A percentile compares a stretch with the other conserved stretches of the same genome.
Evolutionary conservation across 2,113 vertebrate genomes (phyloP).

Genomic region (Agapornis roseicollis): DNA sequence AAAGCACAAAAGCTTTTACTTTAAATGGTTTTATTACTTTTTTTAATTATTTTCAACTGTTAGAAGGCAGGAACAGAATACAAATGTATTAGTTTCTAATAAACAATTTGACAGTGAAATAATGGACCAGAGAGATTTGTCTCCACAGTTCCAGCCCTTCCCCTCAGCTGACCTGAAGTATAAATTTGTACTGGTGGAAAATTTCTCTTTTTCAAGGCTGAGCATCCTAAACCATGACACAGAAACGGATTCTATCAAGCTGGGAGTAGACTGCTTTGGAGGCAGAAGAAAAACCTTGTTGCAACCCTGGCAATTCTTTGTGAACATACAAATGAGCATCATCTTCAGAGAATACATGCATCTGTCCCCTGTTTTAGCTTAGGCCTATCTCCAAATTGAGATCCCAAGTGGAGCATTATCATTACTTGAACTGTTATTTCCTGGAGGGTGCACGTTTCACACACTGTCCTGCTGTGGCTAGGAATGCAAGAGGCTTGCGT

Average conservation of each 20-base stretch:
- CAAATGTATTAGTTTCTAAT: neutral
- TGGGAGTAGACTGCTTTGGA: neutral
- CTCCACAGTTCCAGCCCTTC: neutral
- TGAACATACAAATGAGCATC: neutral
- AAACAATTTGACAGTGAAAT: neutral
- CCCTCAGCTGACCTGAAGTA: neutral
- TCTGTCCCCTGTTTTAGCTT: neutral
- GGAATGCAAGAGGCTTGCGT: neutral
- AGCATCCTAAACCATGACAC: neutral
- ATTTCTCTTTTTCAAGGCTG: neutral
- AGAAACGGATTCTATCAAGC: neutral
- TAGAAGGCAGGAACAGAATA: neutral
- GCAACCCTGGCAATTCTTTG: neutral
- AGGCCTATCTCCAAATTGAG: neutral
- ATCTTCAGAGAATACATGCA: neutral
- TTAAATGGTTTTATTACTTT: neutral
- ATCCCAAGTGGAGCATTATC: neutral
- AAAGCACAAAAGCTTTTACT: too few species aligned
- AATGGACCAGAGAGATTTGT: neutral
- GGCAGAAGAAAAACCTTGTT: neutral
- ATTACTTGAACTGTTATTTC: neutral
- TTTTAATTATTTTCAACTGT: neutral
- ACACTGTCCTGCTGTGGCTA: neutral
- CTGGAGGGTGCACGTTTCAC: constrained; percentile 16
- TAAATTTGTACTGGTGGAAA: neutral